Conservation (phyloP, 2,797 vertebrate species). For the Gymnoscopelus microlampas region DNA sequence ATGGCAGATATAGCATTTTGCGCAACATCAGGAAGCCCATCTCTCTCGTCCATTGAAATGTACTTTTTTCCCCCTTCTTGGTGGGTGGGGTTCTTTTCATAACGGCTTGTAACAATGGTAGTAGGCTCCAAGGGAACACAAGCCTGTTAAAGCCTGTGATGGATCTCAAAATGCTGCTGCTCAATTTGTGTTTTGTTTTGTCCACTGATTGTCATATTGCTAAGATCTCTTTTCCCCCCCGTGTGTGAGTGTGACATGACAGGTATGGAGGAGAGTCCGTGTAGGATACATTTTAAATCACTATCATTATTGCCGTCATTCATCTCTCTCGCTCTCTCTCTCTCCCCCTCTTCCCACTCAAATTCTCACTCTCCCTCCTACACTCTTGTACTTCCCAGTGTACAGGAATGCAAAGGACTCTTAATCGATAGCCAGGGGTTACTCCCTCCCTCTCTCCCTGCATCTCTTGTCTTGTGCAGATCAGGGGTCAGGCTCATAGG, state of each 20-base stretch:
- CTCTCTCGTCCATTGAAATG: constrained; percentile 42
- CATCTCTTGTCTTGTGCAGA: constrained; percentile 3
- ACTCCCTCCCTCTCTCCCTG: neutral
- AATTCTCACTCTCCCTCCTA: constrained; percentile 17
- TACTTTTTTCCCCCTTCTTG: constrained; percentile 27
- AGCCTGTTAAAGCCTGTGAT: constrained; percentile 30
- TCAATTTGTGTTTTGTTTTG: constrained; percentile 19
- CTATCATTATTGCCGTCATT: constrained; percentile 25
- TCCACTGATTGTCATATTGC: constrained; percentile 16
- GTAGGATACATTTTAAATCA: neutral
- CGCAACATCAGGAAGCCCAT: constrained; percentile 37
- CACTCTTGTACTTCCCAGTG: too few species aligned
- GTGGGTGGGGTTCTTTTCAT: constrained; percentile 32
- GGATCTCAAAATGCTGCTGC: constrained; percentile 42
- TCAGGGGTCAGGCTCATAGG: constrained; percentile 31
- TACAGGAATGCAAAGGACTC: neutral
- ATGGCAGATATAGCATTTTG: constrained; percentile 41
- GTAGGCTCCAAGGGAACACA: constrained; percentile 20
- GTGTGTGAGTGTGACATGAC: neutral
- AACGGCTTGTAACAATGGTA: constrained; percentile 18
- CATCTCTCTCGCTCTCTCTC: constrained; percentile 25
- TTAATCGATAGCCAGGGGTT: constrained; percentile 6
- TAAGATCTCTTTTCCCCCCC: constrained; percentile 18
- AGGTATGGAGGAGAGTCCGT: constrained; percentile 15
- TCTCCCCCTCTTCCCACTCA: constrained; percentile 10